A percentile compares a stretch with the other conserved stretches of the same genome.
Evolutionary conservation across 2,888 invertebrate species (phyloP).

Genomic region (Boloria euphrosyne): DNA sequence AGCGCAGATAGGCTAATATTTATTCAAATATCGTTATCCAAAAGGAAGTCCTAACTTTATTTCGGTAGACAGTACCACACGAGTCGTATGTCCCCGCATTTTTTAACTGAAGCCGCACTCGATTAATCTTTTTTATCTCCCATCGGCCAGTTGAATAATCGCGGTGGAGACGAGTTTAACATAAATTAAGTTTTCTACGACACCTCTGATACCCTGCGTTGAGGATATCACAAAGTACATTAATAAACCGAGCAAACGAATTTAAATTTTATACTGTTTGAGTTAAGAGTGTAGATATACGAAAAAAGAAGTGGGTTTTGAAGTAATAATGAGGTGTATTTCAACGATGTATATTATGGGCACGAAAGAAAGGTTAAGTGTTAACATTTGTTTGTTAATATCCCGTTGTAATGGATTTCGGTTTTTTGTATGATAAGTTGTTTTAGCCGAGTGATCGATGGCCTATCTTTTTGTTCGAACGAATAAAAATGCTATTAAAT

Average conservation of each 20-base stretch:
- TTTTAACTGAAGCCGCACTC: slow-evolving; percentile 54
- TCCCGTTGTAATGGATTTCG: slow-evolving; percentile 75
- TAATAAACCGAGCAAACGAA: slow-evolving; percentile 31
- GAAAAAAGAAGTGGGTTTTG: slow-evolving; percentile 46
- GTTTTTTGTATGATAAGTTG: slow-evolving; percentile 75
- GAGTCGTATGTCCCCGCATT: slow-evolving; percentile 63
- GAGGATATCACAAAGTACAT: slow-evolving; percentile 48
- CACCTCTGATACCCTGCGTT: slow-evolving; percentile 75
- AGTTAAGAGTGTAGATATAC: slow-evolving; percentile 32
- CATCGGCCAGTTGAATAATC: slow-evolving; percentile 77
- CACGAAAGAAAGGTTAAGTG: slow-evolving; percentile 79
- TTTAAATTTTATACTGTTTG: slow-evolving; percentile 43
- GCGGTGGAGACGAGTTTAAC: slow-evolving; percentile 76
- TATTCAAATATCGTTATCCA: slow-evolving; percentile 4
- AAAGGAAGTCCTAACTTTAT: slow-evolving; percentile 38
- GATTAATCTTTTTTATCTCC: slow-evolving; percentile 79
- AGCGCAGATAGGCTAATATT: slow-evolving; percentile 2
- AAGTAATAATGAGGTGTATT: slow-evolving; percentile 74
- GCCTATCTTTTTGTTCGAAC: slow-evolving; percentile 40
- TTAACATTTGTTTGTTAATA: slow-evolving; percentile 82
- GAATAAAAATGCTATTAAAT: slow-evolving; percentile 11
- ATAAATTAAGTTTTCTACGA: slow-evolving; percentile 81
- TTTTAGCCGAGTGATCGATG: slow-evolving; percentile 68
- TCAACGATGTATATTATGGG: slow-evolving; percentile 74
- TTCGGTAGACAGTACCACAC: slow-evolving; percentile 62